A percentile compares a stretch with the other conserved stretches of the same genome.
phyloP scores from a whole-genome alignment of 2,113 vertebrate species.

The Epinephelus cyanopodus region DNA sequence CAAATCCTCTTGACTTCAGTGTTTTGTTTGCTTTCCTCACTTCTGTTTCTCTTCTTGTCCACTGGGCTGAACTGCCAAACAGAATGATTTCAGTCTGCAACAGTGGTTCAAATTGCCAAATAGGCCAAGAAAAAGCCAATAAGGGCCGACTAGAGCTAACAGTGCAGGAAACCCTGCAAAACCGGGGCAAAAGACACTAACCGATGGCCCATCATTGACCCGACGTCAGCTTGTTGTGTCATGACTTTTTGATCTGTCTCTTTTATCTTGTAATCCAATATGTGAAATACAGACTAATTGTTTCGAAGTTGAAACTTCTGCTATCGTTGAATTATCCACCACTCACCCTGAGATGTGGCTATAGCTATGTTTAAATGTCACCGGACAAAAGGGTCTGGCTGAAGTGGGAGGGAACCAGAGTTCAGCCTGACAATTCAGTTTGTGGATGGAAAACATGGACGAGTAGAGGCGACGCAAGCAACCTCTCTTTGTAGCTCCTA shows the following conservation, averaged over 20 bases:
- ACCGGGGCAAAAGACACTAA: too few species aligned
- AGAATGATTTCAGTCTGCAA: too few species aligned
- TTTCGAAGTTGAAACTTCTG: background rate
- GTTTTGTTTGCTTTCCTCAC: too few species aligned
- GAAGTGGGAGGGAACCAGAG: background rate
- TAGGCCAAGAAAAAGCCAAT: too few species aligned
- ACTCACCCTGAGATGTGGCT: background rate
- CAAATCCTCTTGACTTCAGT: too few species aligned
- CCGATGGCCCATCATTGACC: too few species aligned
- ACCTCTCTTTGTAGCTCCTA: background rate
- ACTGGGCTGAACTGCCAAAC: too few species aligned
- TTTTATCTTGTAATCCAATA: background rate
- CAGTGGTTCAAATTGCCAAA: too few species aligned
- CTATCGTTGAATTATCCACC: background rate
- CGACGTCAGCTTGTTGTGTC: too few species aligned
- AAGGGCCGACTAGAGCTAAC: too few species aligned
- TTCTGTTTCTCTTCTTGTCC: too few species aligned
- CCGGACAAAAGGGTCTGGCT: background rate
- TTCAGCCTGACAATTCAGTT: constrained; percentile 27
- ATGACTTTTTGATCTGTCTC: background rate
- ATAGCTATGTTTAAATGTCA: constrained; percentile 11
- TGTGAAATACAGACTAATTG: background rate
- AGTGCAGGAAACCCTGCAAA: too few species aligned
- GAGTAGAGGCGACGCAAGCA: constrained; percentile 1
- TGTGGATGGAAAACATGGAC: background rate